Conservation (phyloP, 2,113 vertebrate genomes). For the Leptobrachium ailaonicum region DNA sequence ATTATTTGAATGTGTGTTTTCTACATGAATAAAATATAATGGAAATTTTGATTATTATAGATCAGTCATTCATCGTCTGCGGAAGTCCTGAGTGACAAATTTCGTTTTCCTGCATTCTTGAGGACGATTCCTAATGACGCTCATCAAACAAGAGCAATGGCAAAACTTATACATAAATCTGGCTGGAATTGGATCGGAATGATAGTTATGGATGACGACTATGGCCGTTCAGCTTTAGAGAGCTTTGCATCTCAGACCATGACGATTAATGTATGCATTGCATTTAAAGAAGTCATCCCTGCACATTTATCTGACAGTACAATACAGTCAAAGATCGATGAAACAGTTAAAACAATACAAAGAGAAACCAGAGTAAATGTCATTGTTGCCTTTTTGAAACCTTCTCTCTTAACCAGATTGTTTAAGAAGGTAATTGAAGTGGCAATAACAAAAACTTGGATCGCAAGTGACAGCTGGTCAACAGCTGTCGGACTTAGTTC, state of each 20-base stretch:
- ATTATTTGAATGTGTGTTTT: too few species aligned
- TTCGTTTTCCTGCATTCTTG: slow-evolving; percentile 82
- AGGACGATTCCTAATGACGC: slow-evolving; percentile 81
- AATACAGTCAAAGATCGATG: slow-evolving; percentile 60
- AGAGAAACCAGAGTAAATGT: slow-evolving; percentile 74
- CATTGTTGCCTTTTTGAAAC: slow-evolving; percentile 80
- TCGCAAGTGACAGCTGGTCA: slow-evolving; percentile 89
- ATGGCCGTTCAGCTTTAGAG: slow-evolving; percentile 75
- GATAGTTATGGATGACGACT: slow-evolving; percentile 81
- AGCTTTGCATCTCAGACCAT: slow-evolving; percentile 73
- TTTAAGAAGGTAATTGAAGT: slow-evolving; percentile 67
- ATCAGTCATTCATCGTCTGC: slow-evolving; percentile 86
- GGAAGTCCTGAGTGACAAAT: slow-evolving; percentile 84
- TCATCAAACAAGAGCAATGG: slow-evolving; percentile 84
- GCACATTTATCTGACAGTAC: slow-evolving; percentile 67
- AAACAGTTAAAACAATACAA: slow-evolving; percentile 66
- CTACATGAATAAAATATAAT: neutral
- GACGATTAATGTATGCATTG: slow-evolving; percentile 76
- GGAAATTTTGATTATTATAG: slow-evolving; percentile 60
- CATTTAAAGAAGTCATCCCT: slow-evolving; percentile 80
- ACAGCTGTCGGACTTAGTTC: slow-evolving; percentile 63
- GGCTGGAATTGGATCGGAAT: slow-evolving; percentile 85
- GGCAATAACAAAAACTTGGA: slow-evolving; percentile 76
- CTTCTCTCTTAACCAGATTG: slow-evolving; percentile 70
- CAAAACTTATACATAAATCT: slow-evolving; percentile 68